phyloP scores from a whole-genome alignment of 2,888 invertebrate genomes.

The Patella caerulea region DNA sequence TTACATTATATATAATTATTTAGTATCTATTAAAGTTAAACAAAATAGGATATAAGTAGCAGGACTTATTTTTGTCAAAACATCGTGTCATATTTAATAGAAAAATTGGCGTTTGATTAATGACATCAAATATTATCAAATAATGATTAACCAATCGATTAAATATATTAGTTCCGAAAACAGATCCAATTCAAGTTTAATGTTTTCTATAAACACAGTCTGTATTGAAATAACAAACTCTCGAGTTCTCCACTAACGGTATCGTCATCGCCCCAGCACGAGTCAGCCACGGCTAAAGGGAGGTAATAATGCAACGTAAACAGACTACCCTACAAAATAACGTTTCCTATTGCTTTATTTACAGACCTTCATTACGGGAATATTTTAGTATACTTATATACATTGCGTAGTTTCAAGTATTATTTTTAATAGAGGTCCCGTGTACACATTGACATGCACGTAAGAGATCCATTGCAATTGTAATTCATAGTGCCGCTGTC shows the following conservation, averaged over 20 bases:
- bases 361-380: no score
- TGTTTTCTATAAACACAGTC: conserved; percentile 1
- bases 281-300: conserved; percentile 19
- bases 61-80: background rate
- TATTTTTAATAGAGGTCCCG: no score
- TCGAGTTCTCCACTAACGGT: no score
- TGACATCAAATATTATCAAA: conserved; percentile 1
- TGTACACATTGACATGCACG: no score
- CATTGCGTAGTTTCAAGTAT: no score
- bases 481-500: no score
- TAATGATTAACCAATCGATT: background rate
- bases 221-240: background rate
- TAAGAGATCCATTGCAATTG: no score
- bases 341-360: no score
- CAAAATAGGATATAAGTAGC: background rate
- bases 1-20: no score
- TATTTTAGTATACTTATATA: no score
- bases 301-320: conserved; percentile 11
- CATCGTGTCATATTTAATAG: conserved; percentile 8
- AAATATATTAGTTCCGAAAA: conserved; percentile 7
- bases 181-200: background rate
- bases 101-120: background rate
- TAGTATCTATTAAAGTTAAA: background rate
- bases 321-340: no score
- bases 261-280: background rate